Percentiles rank a stretch among this genome's conserved stretches.
Evolutionary conservation across 2,888 invertebrate species (phyloP).

Genomic region (Oscheius sp.): DNA sequence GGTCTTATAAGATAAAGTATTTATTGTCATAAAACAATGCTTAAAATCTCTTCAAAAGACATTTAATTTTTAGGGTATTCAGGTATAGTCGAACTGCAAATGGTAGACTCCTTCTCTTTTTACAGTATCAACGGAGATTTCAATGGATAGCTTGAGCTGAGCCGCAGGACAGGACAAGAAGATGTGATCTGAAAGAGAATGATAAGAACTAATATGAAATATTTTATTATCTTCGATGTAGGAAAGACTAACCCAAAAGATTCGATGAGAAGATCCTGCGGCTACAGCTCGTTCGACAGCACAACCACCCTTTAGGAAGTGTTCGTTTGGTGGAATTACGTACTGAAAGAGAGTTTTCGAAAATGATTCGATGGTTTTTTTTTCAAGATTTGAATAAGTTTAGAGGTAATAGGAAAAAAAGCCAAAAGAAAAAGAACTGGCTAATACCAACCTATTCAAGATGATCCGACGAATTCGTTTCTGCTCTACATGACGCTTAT

Average conservation of each 20-base stretch:
- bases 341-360: conserved; percentile 4
- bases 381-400: not conserved
- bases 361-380: not conserved
- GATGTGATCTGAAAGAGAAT: not conserved
- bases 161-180: conserved; percentile 1
- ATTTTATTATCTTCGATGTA: no score
- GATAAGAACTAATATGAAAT: no score
- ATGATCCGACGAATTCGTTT: not conserved
- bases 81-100: no score
- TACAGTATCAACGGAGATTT: not conserved
- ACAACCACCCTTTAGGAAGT: not conserved
- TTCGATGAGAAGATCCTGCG: not conserved
- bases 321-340: not conserved
- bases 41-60: no score
- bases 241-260: not conserved
- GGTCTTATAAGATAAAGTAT: no score
- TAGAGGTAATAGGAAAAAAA: not conserved
- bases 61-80: no score
- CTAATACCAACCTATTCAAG: conserved; percentile 23
- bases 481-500: conserved; percentile 14
- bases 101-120: no score
- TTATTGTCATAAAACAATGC: not conserved
- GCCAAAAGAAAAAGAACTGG: not conserved
- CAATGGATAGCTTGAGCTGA: not conserved
- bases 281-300: not conserved